A percentile compares a stretch with the other conserved stretches of the same genome.
Conservation (phyloP, 2,888 invertebrate species). For the Acholoe squamosa region DNA sequence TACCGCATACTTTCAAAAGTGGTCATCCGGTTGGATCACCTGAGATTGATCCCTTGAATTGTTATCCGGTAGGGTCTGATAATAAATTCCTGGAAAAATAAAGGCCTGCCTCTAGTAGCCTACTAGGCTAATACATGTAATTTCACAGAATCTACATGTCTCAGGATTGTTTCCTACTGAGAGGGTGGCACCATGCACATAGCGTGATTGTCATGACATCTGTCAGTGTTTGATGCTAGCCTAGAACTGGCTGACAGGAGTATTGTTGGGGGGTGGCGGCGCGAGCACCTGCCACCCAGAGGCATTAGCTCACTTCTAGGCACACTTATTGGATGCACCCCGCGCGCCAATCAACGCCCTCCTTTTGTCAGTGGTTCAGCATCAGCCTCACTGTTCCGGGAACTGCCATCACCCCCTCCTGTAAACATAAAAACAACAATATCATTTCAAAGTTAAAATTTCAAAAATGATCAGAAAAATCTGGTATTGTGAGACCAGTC, state of each 20-base stretch:
- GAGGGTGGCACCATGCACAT: too few species aligned
- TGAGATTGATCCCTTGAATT: too few species aligned
- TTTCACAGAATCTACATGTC: too few species aligned
- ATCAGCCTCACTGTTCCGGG: conserved; percentile 13
- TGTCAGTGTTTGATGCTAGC: neutral
- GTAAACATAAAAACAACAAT: neutral
- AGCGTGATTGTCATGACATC: neutral
- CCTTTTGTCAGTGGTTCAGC: neutral
- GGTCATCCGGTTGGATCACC: too few species aligned
- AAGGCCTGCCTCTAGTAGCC: too few species aligned
- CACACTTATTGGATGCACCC: conserved; percentile 29
- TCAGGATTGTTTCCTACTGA: too few species aligned
- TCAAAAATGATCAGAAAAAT: conserved; percentile 6
- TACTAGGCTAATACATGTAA: too few species aligned
- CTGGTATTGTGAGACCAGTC: neutral
- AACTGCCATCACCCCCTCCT: neutral
- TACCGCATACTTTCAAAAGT: too few species aligned
- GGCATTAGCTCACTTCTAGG: conserved; percentile 47
- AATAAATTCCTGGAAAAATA: too few species aligned
- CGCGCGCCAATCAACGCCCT: conserved; percentile 16
- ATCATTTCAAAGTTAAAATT: neutral
- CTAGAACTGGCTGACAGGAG: neutral
- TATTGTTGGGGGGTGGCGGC: neutral
- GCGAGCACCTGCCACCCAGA: conserved; percentile 4
- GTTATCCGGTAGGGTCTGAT: too few species aligned